Conservation (phyloP, 1,140 invertebrate genomes). For the Drosophila orena region DNA sequence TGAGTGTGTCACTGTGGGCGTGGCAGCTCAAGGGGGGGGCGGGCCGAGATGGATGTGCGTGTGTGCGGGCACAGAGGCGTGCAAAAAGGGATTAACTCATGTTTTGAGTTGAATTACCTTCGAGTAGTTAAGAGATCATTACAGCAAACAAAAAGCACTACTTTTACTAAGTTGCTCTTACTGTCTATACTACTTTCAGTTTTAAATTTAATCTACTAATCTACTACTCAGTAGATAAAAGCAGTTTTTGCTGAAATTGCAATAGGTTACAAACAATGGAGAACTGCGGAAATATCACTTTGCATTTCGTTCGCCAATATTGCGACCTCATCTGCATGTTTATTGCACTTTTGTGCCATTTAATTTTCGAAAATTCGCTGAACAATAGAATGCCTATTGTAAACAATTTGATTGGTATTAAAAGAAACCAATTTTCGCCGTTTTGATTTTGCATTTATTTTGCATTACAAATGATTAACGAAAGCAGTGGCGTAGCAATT, state of each 20-base stretch:
- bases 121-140: too few relatives aligned
- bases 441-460: background rate
- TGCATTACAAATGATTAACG: conserved; percentile 1
- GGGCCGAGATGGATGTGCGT: background rate
- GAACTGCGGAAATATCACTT: background rate
- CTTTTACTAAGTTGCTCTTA: background rate
- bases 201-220: too few relatives aligned
- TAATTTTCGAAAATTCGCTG: background rate
- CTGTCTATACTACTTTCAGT: too few relatives aligned
- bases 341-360: background rate
- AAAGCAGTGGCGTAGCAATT: background rate
- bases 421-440: background rate
- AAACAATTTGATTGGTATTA: conserved; percentile 3
- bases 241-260: too few relatives aligned
- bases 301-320: background rate
- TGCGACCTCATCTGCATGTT: background rate
- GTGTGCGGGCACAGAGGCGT: background rate
- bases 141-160: too few relatives aligned
- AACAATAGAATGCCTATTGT: background rate
- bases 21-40: background rate
- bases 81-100: background rate
- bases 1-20: conserved; percentile 41
- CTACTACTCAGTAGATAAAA: too few relatives aligned
- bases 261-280: too few relatives aligned
- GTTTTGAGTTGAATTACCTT: background rate